Base-by-base conservation (phyloP, 2,113 vertebrate genomes). In the Aix galericulata region DNA sequence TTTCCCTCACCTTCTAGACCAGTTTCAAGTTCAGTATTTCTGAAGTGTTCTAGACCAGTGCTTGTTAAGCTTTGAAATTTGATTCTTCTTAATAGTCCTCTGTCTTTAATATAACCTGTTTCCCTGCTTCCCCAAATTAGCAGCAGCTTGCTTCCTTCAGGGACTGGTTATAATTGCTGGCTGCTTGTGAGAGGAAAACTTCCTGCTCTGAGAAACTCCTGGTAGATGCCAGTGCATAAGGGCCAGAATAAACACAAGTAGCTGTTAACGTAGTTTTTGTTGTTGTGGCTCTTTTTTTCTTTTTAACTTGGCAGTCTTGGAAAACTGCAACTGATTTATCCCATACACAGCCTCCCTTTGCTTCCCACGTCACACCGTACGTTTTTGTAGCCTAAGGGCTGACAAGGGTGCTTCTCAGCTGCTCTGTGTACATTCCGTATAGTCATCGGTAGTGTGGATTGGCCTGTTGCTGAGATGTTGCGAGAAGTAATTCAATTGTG, bases 131-230 rank as follows among this genome's bases (percentile, higher is more conserved):
- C 34, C 76, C 1, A 25, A 74, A 68, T 55, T 10, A 84, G 86
- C 91, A 88, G 88, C 88, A 78, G 69, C 77, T 78, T 75, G 34
- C 42, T 73, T 62, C 88, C 93, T 78, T 44, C 75, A 18, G 86
- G 89, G 73, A 48, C 90, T 46, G 36, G 29, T 22, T 75, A 56
- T 81, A 81, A 68, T 93, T 91, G 64, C 69, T 86, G 83, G 36
- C 31, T 84, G 60, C 38, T 81, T 17, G 3, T 55, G 73, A 53
- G 86, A 38, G 86, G 56, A 40, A 44, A 84, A 15, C 34, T 77
- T 50, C 66, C 34, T 91, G 8, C 81, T 58, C 40, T 13, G 34
- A 72, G 66, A 66, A 83, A 34, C 21, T 26, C 17, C 0, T 23
- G 73, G 11, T 48, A 68, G 80, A 69, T 63, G 60, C 56, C 66